Base-by-base conservation (phyloP, 2,888 invertebrate species). In the Limnephilus rhombicus region DNA sequence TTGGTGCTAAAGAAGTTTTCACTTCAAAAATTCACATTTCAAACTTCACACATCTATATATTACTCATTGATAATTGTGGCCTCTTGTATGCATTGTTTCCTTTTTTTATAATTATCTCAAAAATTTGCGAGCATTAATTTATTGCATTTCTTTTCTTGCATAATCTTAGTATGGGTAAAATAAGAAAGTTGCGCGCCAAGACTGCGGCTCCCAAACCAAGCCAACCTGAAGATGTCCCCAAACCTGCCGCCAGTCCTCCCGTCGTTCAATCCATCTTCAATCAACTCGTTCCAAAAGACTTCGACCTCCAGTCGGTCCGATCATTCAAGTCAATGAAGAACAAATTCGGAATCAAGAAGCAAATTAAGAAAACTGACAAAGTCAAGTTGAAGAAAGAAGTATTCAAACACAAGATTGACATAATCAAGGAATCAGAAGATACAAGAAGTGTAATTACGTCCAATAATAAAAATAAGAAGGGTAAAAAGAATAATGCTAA, bases 281-380 rank as follows among this genome's bases (percentile, higher is more conserved):
- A 89, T 29, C 37, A 93, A 80, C 12, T 87, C 41, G n/a, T 93
- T n/a, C 92, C 91, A 3, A 93, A 92, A 86, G 93, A 93, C 34
- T 90, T 85, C 80, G 93, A 93, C 85, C 41, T 93, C 13, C 91
- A 85, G n/a, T 93, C 93, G 37, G 92, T 93, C 24, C 86, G 89
- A 31, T 93, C 93, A 18, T 90, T 93, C n/a, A 93, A 93, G 90
- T 93, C 93, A n/a, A 92, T 93, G 41, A 93, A 93, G 90, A 92
- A 93, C n/a, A 93, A 92, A 91, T 93, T 93, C 80, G 93, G 93
- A 53, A 92, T 93, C 31, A 93, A 93, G 83, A 93, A 93, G 88
- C 93, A 93, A 87, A 93, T 93, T 34, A 92, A 93, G 31, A 93
- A 93, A 86, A 85, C 68, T 9, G 93, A 93, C 29, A 93, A 93